Base-by-base conservation (phyloP, 1,140 invertebrate species). In the Bombus sylvicola region DNA sequence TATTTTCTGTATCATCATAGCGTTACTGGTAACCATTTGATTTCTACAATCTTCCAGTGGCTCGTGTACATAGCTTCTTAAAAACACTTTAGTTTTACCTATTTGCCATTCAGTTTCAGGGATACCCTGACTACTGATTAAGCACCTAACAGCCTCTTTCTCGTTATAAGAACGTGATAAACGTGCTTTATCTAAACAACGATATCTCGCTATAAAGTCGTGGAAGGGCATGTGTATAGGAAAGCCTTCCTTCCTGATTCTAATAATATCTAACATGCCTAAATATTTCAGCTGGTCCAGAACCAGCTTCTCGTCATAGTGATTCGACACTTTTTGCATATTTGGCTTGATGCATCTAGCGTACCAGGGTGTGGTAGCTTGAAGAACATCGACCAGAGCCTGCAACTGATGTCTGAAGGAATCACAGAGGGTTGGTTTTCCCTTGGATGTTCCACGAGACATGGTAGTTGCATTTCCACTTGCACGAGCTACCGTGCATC, bases 301-400 rank as follows among this genome's bases (percentile, higher is more conserved):
- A 4, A 99, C 98, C 78, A 99, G 96, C 74, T 96, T 96, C 64
- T 97, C 97, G 93, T 98, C 97, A 94, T 98, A 99, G 87, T 97
- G 96, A 91, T 98, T 97, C 0, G 98, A 96, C n/a, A 96, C 95
- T 95, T 99, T 99, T 88, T 97, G 96, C 93, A 97, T 96, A 92
- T 99, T 99, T 2, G 99, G 98, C 93, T 99, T 99, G 87, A 99
- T 99, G 93, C 99, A 99, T 13, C 98, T 96, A 1, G 99, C 98
- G 95, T 99, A 99, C 98, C 98, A 99, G 15, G 98, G 98, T 76
- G 98, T 98, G 10, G 98, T 99, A 28, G 97, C 97, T 93, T 98
- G 98, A 6, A 99, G 95, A 79, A 99, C 98, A 92, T 99, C 98
- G 4, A 99, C 98, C 28, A 99, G 95, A 18, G 98, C 97, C 95